Evolutionary conservation across 2,113 vertebrate genomes (phyloP), one percentile per base, ranked within the genome.

Genomic region (Leptobrachium ailaonicum): DNA sequence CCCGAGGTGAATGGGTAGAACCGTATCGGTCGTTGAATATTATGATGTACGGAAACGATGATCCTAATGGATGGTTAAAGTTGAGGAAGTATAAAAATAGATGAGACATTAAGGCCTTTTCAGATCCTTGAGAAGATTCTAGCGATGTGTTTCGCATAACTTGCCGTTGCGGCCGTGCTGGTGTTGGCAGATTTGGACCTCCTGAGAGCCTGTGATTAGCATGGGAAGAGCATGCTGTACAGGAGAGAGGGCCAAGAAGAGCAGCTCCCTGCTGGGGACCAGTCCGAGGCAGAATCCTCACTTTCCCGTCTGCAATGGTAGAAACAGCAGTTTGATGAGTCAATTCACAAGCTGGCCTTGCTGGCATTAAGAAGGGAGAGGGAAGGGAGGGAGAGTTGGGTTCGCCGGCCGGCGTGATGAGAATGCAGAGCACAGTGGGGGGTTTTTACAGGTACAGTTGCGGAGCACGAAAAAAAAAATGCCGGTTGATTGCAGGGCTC

Each of bases 241-340:
- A 74, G 78, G 71, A 68, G 41, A 74, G 20, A 53, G n/a, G 60
- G 64, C 53, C 79, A 74, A 64, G 4, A 8, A 75, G 42, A 68
- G 53, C 64, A 60, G 53, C 12, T 75, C 72, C 71, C 79, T 69
- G 71, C 64, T 75, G 71, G 66, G 79, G 71, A 64, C 58, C n/a
- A 43, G 71, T 80, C 71, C 53, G 64, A 75, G 53, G 71, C 72
- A 44, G 42, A 62, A 81, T 62, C 50, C 62, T 66, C 42, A 67
- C 69, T 62, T 70, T 58, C 79, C 64, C 45, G 79, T 81, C 79
- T 62, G 79, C 79, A 81, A 69, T 45, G 12, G 79, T 68, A 69
- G 66, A 81, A 81, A 75, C 79, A 81, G 79, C 79, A 81, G 79
- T 81, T 81, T 74, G 79, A 81, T 81, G 53, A 81, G 64, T 81